These are phyloP conservation scores for Creontiades dilutus DNA, from an alignment of 2,888 invertebrate genomes.

Conservation along the genomic window DNA sequence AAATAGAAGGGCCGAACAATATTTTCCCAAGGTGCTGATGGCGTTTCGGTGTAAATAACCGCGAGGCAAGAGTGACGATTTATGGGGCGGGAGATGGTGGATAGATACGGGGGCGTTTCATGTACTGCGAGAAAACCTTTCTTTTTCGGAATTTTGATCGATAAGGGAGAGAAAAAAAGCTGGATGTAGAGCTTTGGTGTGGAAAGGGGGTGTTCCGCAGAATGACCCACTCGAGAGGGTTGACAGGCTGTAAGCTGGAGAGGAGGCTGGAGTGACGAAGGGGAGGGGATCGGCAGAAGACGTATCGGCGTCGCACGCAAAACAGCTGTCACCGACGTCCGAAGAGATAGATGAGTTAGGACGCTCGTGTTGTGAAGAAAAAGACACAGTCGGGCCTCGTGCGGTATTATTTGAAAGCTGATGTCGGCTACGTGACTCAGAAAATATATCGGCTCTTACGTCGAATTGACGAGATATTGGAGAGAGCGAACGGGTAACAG, in stretches of 20 bases:
- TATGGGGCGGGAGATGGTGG: neutral
- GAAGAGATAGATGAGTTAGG: no score
- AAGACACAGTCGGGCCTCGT: no score
- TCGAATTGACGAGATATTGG: no score
- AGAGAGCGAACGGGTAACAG: no score
- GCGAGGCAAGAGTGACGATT: neutral
- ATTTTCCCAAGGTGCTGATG: constrained; percentile 5
- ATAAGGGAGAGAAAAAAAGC: neutral
- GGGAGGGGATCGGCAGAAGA: neutral
- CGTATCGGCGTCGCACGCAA: neutral
- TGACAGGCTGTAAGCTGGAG: neutral
- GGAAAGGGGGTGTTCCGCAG: neutral
- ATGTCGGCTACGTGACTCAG: no score
- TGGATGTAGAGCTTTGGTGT: no score
- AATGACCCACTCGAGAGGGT: neutral
- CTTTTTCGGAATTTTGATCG: neutral
- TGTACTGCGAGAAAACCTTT: neutral
- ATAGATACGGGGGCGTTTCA: neutral
- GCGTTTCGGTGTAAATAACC: neutral
- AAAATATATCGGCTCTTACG: no score
- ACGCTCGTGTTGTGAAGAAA: no score
- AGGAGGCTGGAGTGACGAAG: neutral
- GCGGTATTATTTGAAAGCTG: no score
- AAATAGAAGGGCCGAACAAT: neutral
- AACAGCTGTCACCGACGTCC: neutral